A percentile compares a stretch with the other conserved stretches of the same genome.
Evolutionary conservation across 2,888 invertebrate species (phyloP).

Genomic region (Plusia festucae): DNA sequence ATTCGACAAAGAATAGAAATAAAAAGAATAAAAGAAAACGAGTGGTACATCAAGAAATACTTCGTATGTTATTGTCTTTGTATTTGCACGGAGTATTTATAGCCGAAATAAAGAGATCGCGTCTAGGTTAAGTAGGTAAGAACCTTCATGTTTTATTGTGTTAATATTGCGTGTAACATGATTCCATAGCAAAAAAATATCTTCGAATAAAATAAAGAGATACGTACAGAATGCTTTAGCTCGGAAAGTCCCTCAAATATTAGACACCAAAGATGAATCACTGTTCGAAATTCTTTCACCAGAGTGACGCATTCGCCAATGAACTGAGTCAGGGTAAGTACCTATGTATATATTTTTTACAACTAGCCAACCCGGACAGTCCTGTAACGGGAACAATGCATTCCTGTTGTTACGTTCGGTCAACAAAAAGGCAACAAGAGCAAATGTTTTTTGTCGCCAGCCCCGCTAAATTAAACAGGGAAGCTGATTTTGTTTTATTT

Average conservation of each 20-base stretch:
- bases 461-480: conserved; percentile 87
- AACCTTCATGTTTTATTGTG: not conserved
- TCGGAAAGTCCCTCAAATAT: conserved; percentile 36
- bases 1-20: conserved; percentile 14
- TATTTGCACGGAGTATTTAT: not conserved
- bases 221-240: conserved; percentile 20
- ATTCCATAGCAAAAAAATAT: not conserved
- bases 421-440: conserved; percentile 83
- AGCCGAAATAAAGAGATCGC: not conserved
- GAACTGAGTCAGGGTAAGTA: conserved; percentile 74
- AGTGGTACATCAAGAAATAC: not conserved
- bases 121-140: not conserved
- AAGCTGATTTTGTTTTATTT: conserved; percentile 82
- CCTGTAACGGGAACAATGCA: conserved; percentile 84
- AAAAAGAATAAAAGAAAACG: not conserved
- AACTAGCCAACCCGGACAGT: conserved; percentile 71
- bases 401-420: conserved; percentile 83
- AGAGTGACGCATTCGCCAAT: conserved; percentile 66
- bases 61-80: not conserved
- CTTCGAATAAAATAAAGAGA: conserved; percentile 1
- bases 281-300: conserved; percentile 66
- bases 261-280: conserved; percentile 67
- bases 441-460: conserved; percentile 84
- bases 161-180: not conserved
- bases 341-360: conserved; percentile 78